Percentiles rank a stretch among this genome's conserved stretches.
Conservation (phyloP, 2,888 invertebrate species). For the Ecliptopera silaceata region DNA sequence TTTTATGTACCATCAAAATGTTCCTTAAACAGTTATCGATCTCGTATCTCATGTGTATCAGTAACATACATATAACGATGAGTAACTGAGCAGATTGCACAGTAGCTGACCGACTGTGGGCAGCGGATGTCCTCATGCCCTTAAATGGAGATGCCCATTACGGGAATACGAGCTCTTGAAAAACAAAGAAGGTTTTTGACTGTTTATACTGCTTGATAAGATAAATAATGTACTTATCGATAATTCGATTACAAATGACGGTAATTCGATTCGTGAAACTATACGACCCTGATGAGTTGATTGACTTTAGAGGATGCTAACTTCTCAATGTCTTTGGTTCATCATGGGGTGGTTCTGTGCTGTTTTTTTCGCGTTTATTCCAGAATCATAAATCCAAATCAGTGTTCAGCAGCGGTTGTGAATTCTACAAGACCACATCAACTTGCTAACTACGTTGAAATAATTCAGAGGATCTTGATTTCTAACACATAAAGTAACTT, state of each 20-base stretch:
- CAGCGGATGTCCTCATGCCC: slow-evolving; percentile 21
- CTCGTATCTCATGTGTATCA: not conserved
- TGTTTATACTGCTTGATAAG: slow-evolving; percentile 11
- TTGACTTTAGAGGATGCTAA: not conserved
- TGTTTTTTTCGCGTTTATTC: too few relatives aligned
- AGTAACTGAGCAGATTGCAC: slow-evolving; percentile 16
- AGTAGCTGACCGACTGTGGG: slow-evolving; percentile 20
- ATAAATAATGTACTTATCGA: slow-evolving; percentile 4
- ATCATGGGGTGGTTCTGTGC: too few relatives aligned
- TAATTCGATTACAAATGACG: not conserved
- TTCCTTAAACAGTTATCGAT: too few relatives aligned
- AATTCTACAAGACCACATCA: too few relatives aligned
- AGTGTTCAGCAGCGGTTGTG: too few relatives aligned
- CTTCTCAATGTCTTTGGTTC: too few relatives aligned
- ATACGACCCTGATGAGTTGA: not conserved
- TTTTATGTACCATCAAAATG: too few relatives aligned
- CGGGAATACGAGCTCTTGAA: not conserved
- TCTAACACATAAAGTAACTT: too few relatives aligned
- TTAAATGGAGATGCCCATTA: slow-evolving; percentile 20
- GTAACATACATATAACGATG: slow-evolving; percentile 10
- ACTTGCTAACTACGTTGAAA: too few relatives aligned
- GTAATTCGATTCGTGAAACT: not conserved
- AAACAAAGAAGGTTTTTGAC: slow-evolving; percentile 14
- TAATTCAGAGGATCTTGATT: too few relatives aligned
- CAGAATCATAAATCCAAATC: too few relatives aligned